Evolutionary conservation across 2,888 invertebrate genomes (phyloP).

Genomic region (Dryobotodes eremita): DNA sequence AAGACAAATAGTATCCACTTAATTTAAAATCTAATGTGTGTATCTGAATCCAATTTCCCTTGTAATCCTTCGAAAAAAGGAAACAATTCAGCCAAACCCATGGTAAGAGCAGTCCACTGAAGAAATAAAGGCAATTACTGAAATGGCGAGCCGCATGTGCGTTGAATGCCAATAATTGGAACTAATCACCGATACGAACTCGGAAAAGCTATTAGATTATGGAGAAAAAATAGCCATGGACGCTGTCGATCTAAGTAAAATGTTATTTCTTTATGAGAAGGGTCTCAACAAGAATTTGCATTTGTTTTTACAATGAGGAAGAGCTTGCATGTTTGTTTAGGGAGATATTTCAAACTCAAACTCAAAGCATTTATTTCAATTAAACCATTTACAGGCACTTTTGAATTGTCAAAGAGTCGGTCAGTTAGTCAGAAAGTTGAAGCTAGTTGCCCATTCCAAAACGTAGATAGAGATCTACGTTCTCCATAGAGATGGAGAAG

Average conservation of each 20-base stretch:
- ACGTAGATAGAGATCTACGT: too few species aligned
- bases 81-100: conserved; percentile 42
- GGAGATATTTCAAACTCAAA: conserved; percentile 5
- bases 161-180: conserved; percentile 82
- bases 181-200: conserved; percentile 77
- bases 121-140: conserved; percentile 82
- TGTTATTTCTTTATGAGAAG: conserved; percentile 28
- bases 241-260: conserved; percentile 30
- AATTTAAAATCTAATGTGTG: conserved; percentile 48
- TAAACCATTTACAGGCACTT: too few species aligned
- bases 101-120: conserved; percentile 56
- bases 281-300: conserved; percentile 9
- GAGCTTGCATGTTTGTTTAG: background rate
- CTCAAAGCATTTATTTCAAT: too few species aligned
- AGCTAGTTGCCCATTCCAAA: too few species aligned
- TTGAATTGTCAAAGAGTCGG: too few species aligned
- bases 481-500: too few species aligned
- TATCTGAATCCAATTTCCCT: conserved; percentile 33
- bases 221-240: conserved; percentile 50
- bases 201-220: conserved; percentile 67
- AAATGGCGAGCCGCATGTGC: conserved; percentile 80
- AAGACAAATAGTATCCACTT: background rate
- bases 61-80: conserved; percentile 46
- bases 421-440: too few species aligned
- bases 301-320: conserved; percentile 17